Conservation (phyloP, 2,113 vertebrate genomes). For the Condylura cristata region DNA sequence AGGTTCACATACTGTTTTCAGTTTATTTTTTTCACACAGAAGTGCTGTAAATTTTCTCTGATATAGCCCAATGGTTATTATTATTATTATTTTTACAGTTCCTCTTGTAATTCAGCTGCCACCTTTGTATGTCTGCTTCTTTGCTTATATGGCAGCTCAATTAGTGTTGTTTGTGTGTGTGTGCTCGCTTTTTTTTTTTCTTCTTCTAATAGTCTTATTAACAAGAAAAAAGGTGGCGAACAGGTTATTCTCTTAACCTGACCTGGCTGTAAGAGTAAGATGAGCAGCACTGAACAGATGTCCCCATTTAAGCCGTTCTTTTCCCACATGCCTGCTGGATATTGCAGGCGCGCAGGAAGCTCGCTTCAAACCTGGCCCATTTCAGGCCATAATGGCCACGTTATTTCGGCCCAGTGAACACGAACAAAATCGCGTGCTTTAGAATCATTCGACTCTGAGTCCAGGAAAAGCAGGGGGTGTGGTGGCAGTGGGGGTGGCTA, state of each 20-base stretch:
- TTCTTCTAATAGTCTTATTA: conserved; percentile 82
- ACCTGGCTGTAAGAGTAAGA: conserved; percentile 92
- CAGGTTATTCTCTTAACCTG: conserved; percentile 92
- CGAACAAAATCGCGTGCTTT: conserved; percentile 98
- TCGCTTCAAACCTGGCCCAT: conserved; percentile 98
- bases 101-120: conserved; percentile 78
- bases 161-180: conserved; percentile 81
- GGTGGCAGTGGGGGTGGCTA: conserved; percentile 74
- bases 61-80: conserved; percentile 75
- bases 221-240: conserved; percentile 85
- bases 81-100: conserved; percentile 80
- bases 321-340: conserved; percentile 94
- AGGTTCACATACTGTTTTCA: neutral
- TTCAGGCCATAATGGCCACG: conserved; percentile 97
- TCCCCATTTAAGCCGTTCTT: conserved; percentile 96
- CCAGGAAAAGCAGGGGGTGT: conserved; percentile 84
- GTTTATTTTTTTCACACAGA: conserved; percentile 25
- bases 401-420: conserved; percentile 99
- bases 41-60: conserved; percentile 56
- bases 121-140: conserved; percentile 78
- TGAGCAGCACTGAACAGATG: conserved; percentile 96
- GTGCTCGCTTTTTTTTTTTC: conserved; percentile 59
- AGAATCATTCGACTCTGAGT: conserved; percentile 89
- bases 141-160: conserved; percentile 82
- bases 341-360: conserved; percentile 95